These are phyloP conservation scores for Holocentrus rufus DNA, from an alignment of 2,797 vertebrate genomes.

Conservation along the genomic window DNA sequence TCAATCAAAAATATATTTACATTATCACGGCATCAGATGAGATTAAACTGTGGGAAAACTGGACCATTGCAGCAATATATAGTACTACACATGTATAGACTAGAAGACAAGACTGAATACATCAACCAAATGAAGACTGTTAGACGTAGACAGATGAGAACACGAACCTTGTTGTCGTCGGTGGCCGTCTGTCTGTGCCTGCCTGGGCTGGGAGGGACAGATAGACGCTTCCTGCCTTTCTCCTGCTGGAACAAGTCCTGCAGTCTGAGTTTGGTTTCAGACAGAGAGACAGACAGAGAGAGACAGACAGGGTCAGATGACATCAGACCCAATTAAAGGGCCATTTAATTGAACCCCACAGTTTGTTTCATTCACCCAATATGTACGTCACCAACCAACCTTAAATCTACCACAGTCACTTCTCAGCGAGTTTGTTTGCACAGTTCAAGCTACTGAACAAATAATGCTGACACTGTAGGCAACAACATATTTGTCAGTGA, in stretches of 20 bases:
- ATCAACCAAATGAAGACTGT: not conserved
- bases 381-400: not conserved
- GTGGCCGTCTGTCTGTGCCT: constrained; percentile 87
- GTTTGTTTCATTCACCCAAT: too few relatives aligned
- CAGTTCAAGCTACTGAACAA: too few relatives aligned
- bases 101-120: not conserved
- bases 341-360: not conserved
- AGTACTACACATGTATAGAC: not conserved
- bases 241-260: constrained; percentile 98
- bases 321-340: not conserved
- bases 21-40: not conserved
- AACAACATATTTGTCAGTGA: too few relatives aligned
- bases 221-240: constrained; percentile 94
- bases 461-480: too few relatives aligned
- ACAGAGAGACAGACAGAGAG: not conserved
- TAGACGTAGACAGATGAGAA: not conserved
- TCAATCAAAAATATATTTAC: not conserved
- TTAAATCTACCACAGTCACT: not conserved
- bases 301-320: too few relatives aligned
- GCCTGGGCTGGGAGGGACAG: constrained; percentile 96
- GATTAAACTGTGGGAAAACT: not conserved
- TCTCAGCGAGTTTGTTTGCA: too few relatives aligned
- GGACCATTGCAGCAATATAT: too few relatives aligned
- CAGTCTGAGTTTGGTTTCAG: constrained; percentile 77
- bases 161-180: constrained; percentile 92